Evolutionary conservation across 2,888 invertebrate species (phyloP).

Genomic region (Odontocolon sp.): DNA sequence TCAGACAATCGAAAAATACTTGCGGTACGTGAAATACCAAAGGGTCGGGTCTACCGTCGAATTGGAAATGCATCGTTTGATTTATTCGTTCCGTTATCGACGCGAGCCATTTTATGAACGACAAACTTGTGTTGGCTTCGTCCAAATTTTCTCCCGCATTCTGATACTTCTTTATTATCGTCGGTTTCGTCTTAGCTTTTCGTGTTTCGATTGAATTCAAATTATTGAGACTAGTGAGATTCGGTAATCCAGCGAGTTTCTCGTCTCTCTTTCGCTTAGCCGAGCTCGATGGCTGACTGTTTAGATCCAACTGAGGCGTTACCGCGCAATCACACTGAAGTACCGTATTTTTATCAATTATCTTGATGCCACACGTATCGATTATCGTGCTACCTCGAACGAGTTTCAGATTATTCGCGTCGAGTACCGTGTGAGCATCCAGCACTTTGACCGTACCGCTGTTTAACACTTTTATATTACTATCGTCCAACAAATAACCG

Average conservation of each 20-base stretch:
- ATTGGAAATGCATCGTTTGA: conserved; percentile 87
- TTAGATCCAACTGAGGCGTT: conserved; percentile 45
- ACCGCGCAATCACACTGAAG: conserved; percentile 65
- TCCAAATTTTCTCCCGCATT: conserved; percentile 73
- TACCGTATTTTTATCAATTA: conserved; percentile 66
- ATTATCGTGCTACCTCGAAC: conserved; percentile 66
- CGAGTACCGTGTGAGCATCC: conserved; percentile 71
- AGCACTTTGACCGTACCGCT: conserved; percentile 72
- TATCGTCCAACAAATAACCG: conserved; percentile 72
- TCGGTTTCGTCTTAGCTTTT: conserved; percentile 73
- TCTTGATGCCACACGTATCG: conserved; percentile 63
- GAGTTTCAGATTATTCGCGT: conserved; percentile 72
- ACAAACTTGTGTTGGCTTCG: conserved; percentile 77
- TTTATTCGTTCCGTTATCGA: conserved; percentile 90
- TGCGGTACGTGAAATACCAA: conserved; percentile 88
- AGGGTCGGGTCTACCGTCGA: conserved; percentile 85
- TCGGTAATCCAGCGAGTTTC: conserved; percentile 61
- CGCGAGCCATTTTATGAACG: conserved; percentile 88
- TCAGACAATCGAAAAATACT: conserved; percentile 87
- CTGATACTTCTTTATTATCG: conserved; percentile 74
- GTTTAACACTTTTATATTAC: conserved; percentile 71
- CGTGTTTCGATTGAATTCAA: conserved; percentile 74
- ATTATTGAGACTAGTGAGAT: conserved; percentile 70
- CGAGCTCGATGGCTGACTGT: conserved; percentile 60
- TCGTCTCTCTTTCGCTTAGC: conserved; percentile 76